Conservation (phyloP, 30 jellyfish, hydroid and myxozoan species). For the Phacellophora camtschatica region DNA sequence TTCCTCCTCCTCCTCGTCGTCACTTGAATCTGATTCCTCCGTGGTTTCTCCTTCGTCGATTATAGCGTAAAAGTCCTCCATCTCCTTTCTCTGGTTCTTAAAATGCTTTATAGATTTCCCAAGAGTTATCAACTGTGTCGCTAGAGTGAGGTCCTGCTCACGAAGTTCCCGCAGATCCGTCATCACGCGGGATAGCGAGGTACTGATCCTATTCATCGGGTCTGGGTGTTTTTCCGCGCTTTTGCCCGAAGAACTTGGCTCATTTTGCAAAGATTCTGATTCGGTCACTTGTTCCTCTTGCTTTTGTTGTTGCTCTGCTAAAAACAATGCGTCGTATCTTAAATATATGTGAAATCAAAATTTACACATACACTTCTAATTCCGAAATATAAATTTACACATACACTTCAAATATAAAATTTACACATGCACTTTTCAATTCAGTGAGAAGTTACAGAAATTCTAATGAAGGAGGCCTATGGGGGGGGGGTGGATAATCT, state of each 20-base stretch:
- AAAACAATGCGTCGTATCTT: too few species aligned
- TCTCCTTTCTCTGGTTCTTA: constrained; percentile 65
- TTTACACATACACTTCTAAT: too few species aligned
- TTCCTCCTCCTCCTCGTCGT: constrained; percentile 52
- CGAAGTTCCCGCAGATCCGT: constrained; percentile 72
- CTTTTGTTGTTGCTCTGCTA: too few species aligned
- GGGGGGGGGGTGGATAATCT: too few species aligned
- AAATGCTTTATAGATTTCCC: constrained; percentile 83
- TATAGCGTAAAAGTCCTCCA: constrained; percentile 53
- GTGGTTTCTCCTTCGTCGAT: constrained; percentile 22
- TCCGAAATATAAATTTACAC: too few species aligned
- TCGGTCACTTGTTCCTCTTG: too few species aligned
- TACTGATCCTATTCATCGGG: constrained; percentile 69
- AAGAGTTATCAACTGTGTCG: constrained; percentile 69
- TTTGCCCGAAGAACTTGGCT: neutral
- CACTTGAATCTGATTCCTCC: constrained; percentile 46
- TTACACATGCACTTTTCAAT: too few species aligned
- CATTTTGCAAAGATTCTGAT: too few species aligned
- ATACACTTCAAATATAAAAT: too few species aligned
- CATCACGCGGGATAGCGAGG: constrained; percentile 77
- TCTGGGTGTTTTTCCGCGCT: constrained; percentile 36
- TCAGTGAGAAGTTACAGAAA: too few species aligned
- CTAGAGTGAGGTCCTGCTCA: constrained; percentile 78
- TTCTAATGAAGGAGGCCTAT: too few species aligned
- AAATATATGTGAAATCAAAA: too few species aligned